Evolutionary conservation across 2,888 invertebrate species (phyloP).

Genomic region (Creontiades dilutus): DNA sequence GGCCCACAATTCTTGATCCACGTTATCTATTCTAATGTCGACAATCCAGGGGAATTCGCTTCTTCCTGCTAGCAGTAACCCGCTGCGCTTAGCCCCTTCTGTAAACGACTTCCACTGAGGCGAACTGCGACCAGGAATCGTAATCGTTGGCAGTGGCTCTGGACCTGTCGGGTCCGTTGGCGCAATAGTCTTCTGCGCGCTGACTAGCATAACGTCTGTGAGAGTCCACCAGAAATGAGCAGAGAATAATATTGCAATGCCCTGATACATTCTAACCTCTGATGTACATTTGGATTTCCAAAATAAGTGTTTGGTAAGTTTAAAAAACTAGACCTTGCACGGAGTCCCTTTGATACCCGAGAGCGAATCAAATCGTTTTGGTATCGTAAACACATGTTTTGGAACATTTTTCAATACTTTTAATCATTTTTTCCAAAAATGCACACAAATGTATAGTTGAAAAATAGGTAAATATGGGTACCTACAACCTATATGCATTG

Average conservation of each 20-base stretch:
- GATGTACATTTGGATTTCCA: no score
- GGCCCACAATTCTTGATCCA: not conserved
- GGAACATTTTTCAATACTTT: no score
- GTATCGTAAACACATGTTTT: no score
- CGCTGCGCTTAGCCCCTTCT: not conserved
- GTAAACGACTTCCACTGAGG: not conserved
- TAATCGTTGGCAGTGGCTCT: not conserved
- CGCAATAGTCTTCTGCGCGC: not conserved
- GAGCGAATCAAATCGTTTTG: no score
- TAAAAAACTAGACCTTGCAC: no score
- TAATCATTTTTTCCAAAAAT: no score
- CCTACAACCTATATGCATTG: no score
- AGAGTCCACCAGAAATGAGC: not conserved
- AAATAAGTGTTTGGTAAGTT: no score
- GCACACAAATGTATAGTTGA: no score
- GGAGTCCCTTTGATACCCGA: no score
- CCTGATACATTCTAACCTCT: no score
- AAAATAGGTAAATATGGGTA: no score
- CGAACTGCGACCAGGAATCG: not conserved
- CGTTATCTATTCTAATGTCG: not conserved
- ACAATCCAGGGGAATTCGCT: not conserved
- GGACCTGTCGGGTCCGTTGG: not conserved
- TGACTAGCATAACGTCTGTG: not conserved
- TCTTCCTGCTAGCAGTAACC: not conserved
- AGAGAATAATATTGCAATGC: not conserved